Evolutionary conservation across 2,888 invertebrate species (phyloP), one percentile per base, ranked within the genome.

Genomic region (Tinea pellionella): DNA sequence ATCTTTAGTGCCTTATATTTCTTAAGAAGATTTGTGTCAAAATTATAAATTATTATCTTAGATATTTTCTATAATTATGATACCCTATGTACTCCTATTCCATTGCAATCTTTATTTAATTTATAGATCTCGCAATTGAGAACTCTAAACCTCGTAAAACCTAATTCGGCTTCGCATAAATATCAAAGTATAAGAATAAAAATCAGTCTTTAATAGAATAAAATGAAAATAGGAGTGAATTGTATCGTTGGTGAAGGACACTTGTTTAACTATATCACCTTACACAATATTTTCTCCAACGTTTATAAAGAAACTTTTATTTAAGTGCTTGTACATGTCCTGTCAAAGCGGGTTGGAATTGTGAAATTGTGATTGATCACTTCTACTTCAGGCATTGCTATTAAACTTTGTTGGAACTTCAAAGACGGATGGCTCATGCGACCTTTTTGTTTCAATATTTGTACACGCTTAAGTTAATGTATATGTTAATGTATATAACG

Each of bases 331-430:
- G 57, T 15, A 32, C 57, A 32, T 57, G 57, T 57, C 32, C 57
- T 57, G 32, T 29, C 57, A 57, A 30, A 57, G 15, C 12, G 13
- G n/a, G 57, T 15, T 32, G 32, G 57, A 57, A 32, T 57, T 57
- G 32, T 57, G 30, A 57, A 57, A 57, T 57, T 57, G 57, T 57
- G 57, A 57, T 57, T 57, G 57, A 57, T 57, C 12, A 32, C 57
- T 32, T 32, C 29, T 19, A 55, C 19, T 57, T 57, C 19, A 8
- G 24, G 11, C 53, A 53, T 53, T 2, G 15, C 18, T 16, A 15
- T 12, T 15, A n/a, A 47, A 47, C 9, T 13, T 47, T 47, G 9
- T 12, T 16, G 16, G 18, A 15, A 18, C 47, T 15, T 47, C 47
- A 37, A 37, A 37, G 37, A 37, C 37, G 37, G 37, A 37, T 37